Evolutionary conservation across 2,113 vertebrate genomes (phyloP).

Genomic region (Hystrix brachyura): DNA sequence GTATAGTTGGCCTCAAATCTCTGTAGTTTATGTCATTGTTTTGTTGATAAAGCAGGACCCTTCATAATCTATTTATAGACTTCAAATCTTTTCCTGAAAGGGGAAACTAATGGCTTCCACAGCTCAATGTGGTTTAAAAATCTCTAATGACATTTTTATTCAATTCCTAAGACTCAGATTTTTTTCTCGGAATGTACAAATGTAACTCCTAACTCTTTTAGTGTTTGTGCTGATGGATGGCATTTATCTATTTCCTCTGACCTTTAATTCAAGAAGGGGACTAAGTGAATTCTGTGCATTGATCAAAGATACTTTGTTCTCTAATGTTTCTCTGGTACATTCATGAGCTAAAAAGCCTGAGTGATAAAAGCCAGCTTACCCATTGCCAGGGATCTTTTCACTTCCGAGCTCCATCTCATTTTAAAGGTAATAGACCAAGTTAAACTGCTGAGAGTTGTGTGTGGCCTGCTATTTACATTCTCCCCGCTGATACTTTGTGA

Average conservation of each 20-base stretch:
- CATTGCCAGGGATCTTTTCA: not conserved
- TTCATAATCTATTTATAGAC: conserved; percentile 18
- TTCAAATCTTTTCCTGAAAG: not conserved
- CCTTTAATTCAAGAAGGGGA: conserved; percentile 49
- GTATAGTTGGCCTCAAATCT: not conserved
- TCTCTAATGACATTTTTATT: conserved; percentile 64
- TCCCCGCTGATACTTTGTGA: not conserved
- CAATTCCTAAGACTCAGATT: not conserved
- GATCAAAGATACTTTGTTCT: conserved; percentile 67
- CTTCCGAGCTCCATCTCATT: not conserved
- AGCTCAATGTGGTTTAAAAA: conserved; percentile 9
- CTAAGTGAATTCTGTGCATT: conserved; percentile 44
- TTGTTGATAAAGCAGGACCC: not conserved
- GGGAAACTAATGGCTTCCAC: conserved; percentile 33
- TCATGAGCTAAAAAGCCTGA: not conserved
- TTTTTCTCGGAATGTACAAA: conserved; percentile 54
- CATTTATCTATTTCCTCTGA: conserved; percentile 60
- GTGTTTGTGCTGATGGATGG: not conserved
- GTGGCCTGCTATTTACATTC: not conserved
- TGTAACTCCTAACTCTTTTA: conserved; percentile 30
- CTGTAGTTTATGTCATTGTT: conserved; percentile 9
- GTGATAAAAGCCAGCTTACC: not conserved
- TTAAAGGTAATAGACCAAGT: not conserved
- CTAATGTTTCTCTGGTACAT: conserved; percentile 28
- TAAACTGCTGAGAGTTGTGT: not conserved